Evolutionary conservation across 1,140 invertebrate genomes (phyloP), one percentile per base, ranked within the genome.

Genomic region (Cherax quadricarinatus): DNA sequence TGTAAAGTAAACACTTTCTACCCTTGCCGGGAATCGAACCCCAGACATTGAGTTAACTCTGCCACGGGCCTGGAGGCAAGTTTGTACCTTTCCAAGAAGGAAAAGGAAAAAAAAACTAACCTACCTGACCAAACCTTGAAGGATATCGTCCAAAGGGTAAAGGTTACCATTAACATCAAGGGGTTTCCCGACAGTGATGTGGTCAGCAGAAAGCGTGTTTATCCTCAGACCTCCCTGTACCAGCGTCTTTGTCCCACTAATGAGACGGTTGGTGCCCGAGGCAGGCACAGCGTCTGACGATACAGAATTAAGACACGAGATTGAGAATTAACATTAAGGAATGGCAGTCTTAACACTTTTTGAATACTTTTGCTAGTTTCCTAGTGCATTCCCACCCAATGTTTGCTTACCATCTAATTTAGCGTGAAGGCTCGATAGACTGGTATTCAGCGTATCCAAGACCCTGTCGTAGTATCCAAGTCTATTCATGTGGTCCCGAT

Each of bases 211-310:
- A 18, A 89, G 18, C 7, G 24, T 82, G 18, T 9, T 41, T 3
- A 53, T 62, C 14, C 57, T 9, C 60, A 90, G 49, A 9, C 88
- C 66, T 18, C 41, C 88, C 1, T 24, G n/a, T 12, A 60, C 14
- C 48, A 90, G 18, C 0, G 81, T 75, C 81, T 90, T 90, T n/a
- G n/a, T 30, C 41, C 88, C 88, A 24, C 48, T 84, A 0, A 90
- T 83, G 10, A 84, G n/a, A 3, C 81, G 66, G 1, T 30, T 18
- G 66, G 60, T 90, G 12, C 88, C 88, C 10, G 66, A 60, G 3
- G 24, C 16, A 14, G 81, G 81, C 41, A 90, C 88, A 73, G 88
- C 88, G 73, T 90, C 88, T 90, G 88, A 0, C 4, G 6, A 57
- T 57, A 57, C 53, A 57, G 53, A 57, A 57, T 57, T 57, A 9